Conservation (phyloP, 2,797 vertebrate genomes). For the Luscinia luscinia region DNA sequence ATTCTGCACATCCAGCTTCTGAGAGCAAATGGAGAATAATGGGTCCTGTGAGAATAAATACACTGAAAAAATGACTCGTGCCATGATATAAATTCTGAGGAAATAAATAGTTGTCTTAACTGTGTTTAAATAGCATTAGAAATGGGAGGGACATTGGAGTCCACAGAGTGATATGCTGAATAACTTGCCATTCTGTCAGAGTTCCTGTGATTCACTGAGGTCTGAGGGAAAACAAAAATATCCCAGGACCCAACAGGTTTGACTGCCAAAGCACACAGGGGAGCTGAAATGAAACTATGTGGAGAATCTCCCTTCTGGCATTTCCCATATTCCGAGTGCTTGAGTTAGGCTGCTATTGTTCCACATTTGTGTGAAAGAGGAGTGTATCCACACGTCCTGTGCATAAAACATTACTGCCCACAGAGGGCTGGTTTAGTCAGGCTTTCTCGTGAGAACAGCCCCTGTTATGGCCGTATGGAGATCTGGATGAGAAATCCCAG, state of each 20-base stretch:
- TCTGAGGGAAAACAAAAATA: slow-evolving; percentile 2
- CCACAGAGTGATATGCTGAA: not conserved
- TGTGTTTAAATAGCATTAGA: not conserved
- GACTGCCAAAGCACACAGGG: not conserved
- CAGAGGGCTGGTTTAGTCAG: not conserved
- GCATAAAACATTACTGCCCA: not conserved
- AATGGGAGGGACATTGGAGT: not conserved
- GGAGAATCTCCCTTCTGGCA: not conserved
- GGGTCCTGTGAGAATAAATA: not conserved
- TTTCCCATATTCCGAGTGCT: not conserved
- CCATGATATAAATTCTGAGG: not conserved
- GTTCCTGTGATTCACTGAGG: not conserved
- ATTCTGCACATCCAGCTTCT: not conserved
- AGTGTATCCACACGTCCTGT: not conserved
- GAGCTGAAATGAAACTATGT: not conserved
- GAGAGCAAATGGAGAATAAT: not conserved
- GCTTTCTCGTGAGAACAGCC: slow-evolving; percentile 2
- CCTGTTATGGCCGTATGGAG: not conserved
- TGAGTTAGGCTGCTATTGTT: not conserved
- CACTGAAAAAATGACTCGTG: not conserved
- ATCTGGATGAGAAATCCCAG: slow-evolving; percentile 14
- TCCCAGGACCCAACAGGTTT: not conserved
- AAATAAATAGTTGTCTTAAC: not conserved
- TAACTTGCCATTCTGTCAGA: not conserved
- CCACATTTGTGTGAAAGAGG: not conserved